phyloP scores from a whole-genome alignment of 2,797 vertebrate species.

The Pseudochromis fuscus region DNA sequence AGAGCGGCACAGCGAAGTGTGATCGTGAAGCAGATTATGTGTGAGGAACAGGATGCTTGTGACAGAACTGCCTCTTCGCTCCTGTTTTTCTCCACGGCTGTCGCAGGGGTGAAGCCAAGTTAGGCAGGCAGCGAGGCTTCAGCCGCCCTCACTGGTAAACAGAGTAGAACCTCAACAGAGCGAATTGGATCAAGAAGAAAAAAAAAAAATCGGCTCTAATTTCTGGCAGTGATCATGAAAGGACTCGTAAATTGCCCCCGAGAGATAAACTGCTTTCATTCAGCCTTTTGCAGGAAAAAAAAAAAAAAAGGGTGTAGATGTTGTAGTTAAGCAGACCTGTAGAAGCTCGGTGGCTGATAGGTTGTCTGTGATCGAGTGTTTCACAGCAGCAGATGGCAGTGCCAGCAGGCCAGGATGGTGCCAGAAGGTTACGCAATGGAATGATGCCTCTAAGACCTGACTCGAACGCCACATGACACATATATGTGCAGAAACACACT shows the following conservation, averaged over 20 bases:
- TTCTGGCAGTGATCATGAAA: constrained; percentile 33
- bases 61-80: constrained; percentile 74
- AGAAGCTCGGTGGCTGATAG: constrained; percentile 65
- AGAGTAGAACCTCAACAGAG: constrained; percentile 42
- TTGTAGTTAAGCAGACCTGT: constrained; percentile 67
- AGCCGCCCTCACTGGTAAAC: constrained; percentile 39
- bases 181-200: constrained; percentile 29
- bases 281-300: constrained; percentile 3
- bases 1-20: constrained; percentile 68
- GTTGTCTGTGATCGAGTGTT: constrained; percentile 73
- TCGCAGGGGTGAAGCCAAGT: constrained; percentile 75
- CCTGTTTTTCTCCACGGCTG: constrained; percentile 73
- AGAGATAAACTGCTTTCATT: constrained; percentile 41
- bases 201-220: constrained; percentile 32
- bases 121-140: constrained; percentile 53
- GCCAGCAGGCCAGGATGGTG: constrained; percentile 85
- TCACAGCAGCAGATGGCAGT: constrained; percentile 85
- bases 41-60: constrained; percentile 78
- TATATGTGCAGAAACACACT: constrained; percentile 78
- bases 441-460: constrained; percentile 84
- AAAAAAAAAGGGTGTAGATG: constrained; percentile 32
- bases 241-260: constrained; percentile 25
- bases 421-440: constrained; percentile 86
- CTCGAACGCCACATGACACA: constrained; percentile 79
- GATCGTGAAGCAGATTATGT: constrained; percentile 75